These are phyloP conservation scores for Chamaetylas fuelleborni DNA, from an alignment of 2,113 vertebrate species.

Conservation along the genomic window DNA sequence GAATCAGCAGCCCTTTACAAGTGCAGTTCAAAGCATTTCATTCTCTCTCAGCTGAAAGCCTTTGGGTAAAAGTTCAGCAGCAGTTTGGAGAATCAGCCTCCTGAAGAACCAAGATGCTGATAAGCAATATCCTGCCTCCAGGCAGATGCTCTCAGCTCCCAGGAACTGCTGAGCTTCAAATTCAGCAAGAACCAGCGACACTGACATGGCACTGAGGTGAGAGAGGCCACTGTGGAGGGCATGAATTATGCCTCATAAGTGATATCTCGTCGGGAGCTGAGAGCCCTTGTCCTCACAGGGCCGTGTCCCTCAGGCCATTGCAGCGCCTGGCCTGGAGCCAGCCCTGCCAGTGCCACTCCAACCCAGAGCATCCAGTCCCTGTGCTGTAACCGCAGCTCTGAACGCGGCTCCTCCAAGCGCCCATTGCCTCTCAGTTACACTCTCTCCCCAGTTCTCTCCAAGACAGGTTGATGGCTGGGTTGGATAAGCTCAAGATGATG, in stretches of 20 bases:
- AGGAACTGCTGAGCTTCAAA: conserved; percentile 49
- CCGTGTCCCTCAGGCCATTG: neutral
- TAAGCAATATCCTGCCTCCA: neutral
- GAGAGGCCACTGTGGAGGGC: neutral
- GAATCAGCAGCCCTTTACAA: neutral
- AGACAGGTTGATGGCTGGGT: neutral
- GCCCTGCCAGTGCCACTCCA: neutral
- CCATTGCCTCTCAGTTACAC: accelerated
- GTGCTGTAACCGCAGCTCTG: neutral
- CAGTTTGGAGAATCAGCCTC: neutral
- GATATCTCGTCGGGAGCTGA: neutral
- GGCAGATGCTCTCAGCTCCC: conserved; percentile 28
- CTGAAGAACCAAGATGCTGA: conserved; percentile 32
- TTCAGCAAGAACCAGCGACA: neutral
- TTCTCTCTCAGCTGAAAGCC: neutral
- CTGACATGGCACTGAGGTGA: conserved; percentile 17
- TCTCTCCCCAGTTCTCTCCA: neutral
- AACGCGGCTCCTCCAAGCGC: accelerated
- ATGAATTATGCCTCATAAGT: conserved; percentile 37
- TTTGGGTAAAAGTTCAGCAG: neutral
- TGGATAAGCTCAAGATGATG: neutral
- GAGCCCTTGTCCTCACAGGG: neutral
- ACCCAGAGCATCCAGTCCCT: neutral
- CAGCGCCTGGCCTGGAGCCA: neutral
- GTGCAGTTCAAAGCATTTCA: neutral